A percentile compares a stretch with the other conserved stretches of the same genome.
These are phyloP conservation scores for Champsocephalus esox DNA, from an alignment of 2,797 vertebrate genomes.

Conservation along the genomic window DNA sequence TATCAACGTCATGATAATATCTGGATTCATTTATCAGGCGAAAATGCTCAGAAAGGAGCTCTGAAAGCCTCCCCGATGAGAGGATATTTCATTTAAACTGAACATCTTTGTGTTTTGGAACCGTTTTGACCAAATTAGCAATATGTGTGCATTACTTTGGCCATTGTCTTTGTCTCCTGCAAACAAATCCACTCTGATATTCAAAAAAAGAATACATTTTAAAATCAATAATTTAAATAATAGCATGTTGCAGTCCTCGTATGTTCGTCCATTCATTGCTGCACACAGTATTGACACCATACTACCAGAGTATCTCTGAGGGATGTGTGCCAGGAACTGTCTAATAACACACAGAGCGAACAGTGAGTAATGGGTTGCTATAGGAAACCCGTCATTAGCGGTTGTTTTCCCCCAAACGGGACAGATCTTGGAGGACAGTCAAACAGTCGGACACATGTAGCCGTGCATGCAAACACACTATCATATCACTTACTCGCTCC, in stretches of 20 bases:
- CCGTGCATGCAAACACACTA: not conserved
- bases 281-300: constrained; percentile 6
- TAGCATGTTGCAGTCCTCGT: not conserved
- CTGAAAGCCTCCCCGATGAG: not conserved
- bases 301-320: constrained; percentile 21
- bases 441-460: constrained; percentile 31
- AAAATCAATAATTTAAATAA: not conserved
- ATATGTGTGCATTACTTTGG: not conserved
- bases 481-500: constrained; percentile 15
- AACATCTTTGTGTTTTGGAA: not conserved
- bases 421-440: constrained; percentile 36
- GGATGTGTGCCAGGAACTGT: constrained; percentile 28
- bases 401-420: constrained; percentile 53
- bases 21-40: not conserved
- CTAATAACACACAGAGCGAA: constrained; percentile 45
- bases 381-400: constrained; percentile 72
- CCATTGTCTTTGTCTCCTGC: not conserved
- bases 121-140: not conserved
- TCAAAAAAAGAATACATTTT: not conserved
- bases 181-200: not conserved
- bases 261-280: not conserved
- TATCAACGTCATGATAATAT: not conserved
- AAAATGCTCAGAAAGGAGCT: not conserved
- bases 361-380: constrained; percentile 65
- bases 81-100: not conserved